Conservation (phyloP, 2,888 invertebrate genomes). For the Neria commutata region DNA sequence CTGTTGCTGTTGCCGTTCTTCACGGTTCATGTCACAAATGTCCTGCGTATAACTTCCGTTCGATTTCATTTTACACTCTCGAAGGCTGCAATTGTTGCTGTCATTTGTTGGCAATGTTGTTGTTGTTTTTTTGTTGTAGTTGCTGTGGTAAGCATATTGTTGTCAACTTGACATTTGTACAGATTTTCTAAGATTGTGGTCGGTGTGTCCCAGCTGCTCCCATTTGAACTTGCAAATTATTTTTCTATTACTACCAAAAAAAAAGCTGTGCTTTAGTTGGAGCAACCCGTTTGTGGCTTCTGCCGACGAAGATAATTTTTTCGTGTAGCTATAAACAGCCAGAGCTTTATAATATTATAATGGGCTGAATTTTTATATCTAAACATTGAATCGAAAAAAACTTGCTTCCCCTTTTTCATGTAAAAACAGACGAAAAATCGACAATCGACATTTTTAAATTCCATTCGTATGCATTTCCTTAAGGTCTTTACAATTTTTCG, state of each 20-base stretch:
- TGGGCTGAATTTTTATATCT: conserved; percentile 1
- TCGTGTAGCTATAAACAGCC: too few species aligned
- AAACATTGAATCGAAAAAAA: background rate
- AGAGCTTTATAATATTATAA: too few species aligned
- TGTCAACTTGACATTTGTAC: conserved; percentile 51
- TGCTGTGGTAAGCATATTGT: conserved; percentile 41
- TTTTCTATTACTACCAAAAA: too few species aligned
- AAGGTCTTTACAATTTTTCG: too few species aligned
- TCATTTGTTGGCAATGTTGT: conserved; percentile 30
- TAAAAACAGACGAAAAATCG: background rate
- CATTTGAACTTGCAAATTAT: conserved; percentile 52
- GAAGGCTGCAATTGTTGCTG: background rate
- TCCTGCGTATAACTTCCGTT: conserved; percentile 43
- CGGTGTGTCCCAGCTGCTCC: conserved; percentile 41
- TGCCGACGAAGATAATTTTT: too few species aligned
- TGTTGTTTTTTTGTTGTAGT: conserved; percentile 23
- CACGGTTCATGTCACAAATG: conserved; percentile 37
- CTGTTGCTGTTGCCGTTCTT: conserved; percentile 26
- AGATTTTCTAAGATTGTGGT: conserved; percentile 19
- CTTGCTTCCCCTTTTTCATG: background rate
- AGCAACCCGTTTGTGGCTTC: too few species aligned
- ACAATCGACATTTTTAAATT: too few species aligned
- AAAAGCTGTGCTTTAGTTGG: too few species aligned
- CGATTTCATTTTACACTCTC: conserved; percentile 38
- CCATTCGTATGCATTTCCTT: too few species aligned